Evolutionary conservation across 2,888 invertebrate species (phyloP).

Genomic region (Phalera bucephala): DNA sequence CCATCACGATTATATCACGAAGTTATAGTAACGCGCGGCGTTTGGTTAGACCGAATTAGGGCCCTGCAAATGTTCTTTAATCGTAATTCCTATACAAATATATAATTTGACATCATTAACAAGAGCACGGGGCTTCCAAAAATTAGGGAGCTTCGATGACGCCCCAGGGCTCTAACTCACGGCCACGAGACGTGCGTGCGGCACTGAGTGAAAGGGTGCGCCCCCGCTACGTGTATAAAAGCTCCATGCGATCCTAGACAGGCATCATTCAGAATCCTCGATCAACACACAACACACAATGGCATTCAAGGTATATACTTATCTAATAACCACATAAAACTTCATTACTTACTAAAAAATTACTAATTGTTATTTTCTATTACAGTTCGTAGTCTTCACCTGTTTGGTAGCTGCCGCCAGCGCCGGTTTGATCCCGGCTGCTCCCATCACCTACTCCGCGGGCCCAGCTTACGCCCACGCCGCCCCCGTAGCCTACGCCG

Average conservation of each 20-base stretch:
- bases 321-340: slow-evolving; percentile 14
- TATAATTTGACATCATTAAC: no score
- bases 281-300: slow-evolving; percentile 62
- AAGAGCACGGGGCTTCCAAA: slow-evolving; percentile 17
- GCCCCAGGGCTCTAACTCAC: slow-evolving; percentile 63
- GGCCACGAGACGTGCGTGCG: slow-evolving; percentile 53
- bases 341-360: no score
- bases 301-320: slow-evolving; percentile 70
- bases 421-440: slow-evolving; percentile 58
- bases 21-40: no score
- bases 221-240: slow-evolving; percentile 68
- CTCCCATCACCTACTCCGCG: slow-evolving; percentile 35
- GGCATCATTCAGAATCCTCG: slow-evolving; percentile 69
- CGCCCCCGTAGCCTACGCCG: slow-evolving; percentile 25
- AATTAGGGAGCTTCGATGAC: slow-evolving; percentile 32
- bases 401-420: slow-evolving; percentile 64
- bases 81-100: no score
- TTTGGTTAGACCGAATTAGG: no score
- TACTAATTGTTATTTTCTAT: slow-evolving; percentile 20
- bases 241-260: slow-evolving; percentile 57
- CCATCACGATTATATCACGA: no score
- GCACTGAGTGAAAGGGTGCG: slow-evolving; percentile 73
- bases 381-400: slow-evolving; percentile 63
- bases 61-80: no score
- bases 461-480: slow-evolving; percentile 28